Conservation (phyloP, 2,888 invertebrate genomes). For the Caenorhabditis becei region DNA sequence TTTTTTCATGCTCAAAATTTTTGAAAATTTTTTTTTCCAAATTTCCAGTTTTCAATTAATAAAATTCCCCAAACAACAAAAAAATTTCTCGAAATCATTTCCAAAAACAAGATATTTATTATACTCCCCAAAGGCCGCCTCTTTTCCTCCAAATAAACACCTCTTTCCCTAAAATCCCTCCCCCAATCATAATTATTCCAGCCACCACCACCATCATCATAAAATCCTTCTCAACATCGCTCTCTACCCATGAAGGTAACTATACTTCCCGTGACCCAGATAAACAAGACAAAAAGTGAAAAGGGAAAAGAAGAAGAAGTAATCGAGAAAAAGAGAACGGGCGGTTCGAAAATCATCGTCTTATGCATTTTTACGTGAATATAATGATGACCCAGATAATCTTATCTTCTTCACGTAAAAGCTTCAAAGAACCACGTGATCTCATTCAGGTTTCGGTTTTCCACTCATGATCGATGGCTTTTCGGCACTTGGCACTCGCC, state of each 20-base stretch:
- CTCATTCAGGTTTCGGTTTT: slow-evolving; percentile 24
- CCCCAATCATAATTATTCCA: background rate
- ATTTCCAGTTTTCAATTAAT: background rate
- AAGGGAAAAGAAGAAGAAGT: background rate
- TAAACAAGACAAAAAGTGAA: slow-evolving; percentile 35
- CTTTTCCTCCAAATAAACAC: no score
- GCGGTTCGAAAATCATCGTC: background rate
- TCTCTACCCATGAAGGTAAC: slow-evolving; percentile 50
- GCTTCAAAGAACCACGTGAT: no score
- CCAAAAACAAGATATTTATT: background rate
- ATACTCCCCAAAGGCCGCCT: no score
- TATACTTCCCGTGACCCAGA: slow-evolving; percentile 35
- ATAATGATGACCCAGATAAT: no score
- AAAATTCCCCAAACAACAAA: background rate
- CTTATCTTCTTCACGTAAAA: no score
- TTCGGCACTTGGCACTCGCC: slow-evolving; percentile 45
- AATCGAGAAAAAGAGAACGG: background rate
- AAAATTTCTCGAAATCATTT: background rate
- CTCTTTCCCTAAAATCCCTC: background rate
- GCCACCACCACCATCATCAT: background rate
- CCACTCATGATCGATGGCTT: slow-evolving; percentile 58
- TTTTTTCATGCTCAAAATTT: background rate
- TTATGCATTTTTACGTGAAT: background rate
- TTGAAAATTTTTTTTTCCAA: background rate
- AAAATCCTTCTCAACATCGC: background rate